phyloP scores from a whole-genome alignment of 2,113 vertebrate species.

The Toxotes jaculatrix region DNA sequence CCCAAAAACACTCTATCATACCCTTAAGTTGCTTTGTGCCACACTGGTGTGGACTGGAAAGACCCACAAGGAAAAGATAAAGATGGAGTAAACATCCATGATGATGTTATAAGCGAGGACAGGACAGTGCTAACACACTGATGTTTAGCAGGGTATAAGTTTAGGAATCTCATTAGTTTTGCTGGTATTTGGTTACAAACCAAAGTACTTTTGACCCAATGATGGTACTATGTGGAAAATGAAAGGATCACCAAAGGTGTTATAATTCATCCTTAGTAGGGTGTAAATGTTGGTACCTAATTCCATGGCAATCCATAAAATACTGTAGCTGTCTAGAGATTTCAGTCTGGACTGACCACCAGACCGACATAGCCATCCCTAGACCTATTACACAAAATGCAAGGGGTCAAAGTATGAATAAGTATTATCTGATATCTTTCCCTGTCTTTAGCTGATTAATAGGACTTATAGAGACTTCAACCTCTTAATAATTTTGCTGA shows the following conservation, averaged over 20 bases:
- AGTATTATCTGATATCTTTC: constrained; percentile 10
- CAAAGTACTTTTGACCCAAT: neutral
- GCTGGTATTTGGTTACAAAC: no score
- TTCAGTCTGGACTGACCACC: constrained; percentile 6
- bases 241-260: neutral
- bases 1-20: constrained; percentile 65
- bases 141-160: neutral
- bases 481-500: constrained; percentile 34
- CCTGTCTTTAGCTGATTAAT: no score
- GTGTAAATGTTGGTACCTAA: neutral
- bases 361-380: neutral
- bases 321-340: neutral
- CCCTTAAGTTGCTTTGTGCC: constrained; percentile 11
- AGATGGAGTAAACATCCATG: constrained; percentile 45
- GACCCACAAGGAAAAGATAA: constrained; percentile 1
- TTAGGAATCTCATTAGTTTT: neutral
- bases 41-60: constrained; percentile 7
- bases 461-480: no score
- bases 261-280: neutral
- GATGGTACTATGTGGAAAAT: neutral
- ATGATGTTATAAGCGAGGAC: constrained; percentile 37
- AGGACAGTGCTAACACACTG: neutral
- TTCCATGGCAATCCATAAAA: neutral
- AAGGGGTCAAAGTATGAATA: constrained; percentile 2
- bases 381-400: neutral